Evolutionary conservation across 2,888 invertebrate genomes (phyloP).

Genomic region (Ecliptopera silaceata): DNA sequence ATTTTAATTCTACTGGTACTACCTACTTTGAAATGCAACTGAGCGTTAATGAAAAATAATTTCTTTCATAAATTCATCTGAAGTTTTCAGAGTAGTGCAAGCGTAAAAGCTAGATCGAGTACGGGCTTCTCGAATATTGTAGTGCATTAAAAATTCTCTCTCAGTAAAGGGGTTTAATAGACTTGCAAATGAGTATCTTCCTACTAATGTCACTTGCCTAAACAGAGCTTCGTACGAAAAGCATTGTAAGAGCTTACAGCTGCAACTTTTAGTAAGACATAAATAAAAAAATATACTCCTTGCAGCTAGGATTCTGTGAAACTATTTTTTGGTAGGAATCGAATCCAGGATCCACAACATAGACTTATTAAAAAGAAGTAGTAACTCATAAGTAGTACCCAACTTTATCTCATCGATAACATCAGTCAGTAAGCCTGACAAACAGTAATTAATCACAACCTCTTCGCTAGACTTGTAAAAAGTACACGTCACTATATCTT

Average conservation of each 20-base stretch:
- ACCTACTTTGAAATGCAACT: conserved; percentile 64
- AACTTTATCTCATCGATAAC: conserved; percentile 12
- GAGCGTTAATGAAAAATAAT: conserved; percentile 77
- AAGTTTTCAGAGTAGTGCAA: conserved; percentile 56
- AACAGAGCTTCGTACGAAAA: conserved; percentile 6
- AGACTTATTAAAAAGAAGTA: background rate
- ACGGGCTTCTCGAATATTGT: conserved; percentile 51
- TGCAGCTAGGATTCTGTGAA: too few relatives aligned
- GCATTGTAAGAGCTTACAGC: background rate
- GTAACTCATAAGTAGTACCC: too few relatives aligned
- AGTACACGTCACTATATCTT: conserved; percentile 17
- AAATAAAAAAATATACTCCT: too few relatives aligned
- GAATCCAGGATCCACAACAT: too few relatives aligned
- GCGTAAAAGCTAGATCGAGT: conserved; percentile 34
- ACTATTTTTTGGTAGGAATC: background rate
- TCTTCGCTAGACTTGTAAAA: conserved; percentile 34
- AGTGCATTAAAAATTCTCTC: conserved; percentile 54
- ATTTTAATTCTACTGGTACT: conserved; percentile 71
- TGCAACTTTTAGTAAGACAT: background rate
- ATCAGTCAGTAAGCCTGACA: conserved; percentile 9
- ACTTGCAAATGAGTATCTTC: conserved; percentile 40
- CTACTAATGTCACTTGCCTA: conserved; percentile 30
- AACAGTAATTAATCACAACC: conserved; percentile 24
- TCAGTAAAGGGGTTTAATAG: conserved; percentile 38
- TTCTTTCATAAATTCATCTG: conserved; percentile 66